Conservation (phyloP, 2,797 vertebrate species). For the Channa striata region DNA sequence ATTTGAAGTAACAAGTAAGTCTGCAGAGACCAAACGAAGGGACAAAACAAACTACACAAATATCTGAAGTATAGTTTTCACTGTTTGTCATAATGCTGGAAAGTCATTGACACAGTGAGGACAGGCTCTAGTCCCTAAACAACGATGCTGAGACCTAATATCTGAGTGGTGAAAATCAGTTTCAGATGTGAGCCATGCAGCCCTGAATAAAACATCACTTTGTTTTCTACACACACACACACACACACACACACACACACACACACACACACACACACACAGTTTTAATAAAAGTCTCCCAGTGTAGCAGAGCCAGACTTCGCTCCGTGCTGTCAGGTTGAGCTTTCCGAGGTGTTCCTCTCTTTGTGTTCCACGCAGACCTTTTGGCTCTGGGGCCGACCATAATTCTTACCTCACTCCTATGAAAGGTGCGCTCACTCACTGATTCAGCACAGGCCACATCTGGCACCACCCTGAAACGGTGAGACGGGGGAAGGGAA, state of each 20-base stretch:
- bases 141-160: constrained; percentile 6
- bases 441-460: constrained; percentile 72
- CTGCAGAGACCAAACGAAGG: neutral
- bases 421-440: constrained; percentile 73
- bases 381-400: constrained; percentile 59
- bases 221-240: constrained; percentile 18
- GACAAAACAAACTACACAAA: neutral
- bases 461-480: constrained; percentile 76
- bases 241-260: constrained; percentile 13
- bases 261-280: constrained; percentile 33
- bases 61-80: neutral
- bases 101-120: constrained; percentile 6
- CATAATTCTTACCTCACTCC: constrained; percentile 75
- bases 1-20: constrained; percentile 12
- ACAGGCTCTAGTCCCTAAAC: constrained; percentile 6
- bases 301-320: constrained; percentile 28
- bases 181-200: constrained; percentile 44
- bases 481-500: constrained; percentile 1
- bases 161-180: constrained; percentile 16
- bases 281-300: constrained; percentile 62
- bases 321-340: constrained; percentile 53
- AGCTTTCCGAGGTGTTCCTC: constrained; percentile 59
- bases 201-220: constrained; percentile 39
- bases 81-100: neutral
- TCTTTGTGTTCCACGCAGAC: constrained; percentile 63